Base-by-base conservation (phyloP, 2,888 invertebrate genomes). In the Gryllus longicercus region DNA sequence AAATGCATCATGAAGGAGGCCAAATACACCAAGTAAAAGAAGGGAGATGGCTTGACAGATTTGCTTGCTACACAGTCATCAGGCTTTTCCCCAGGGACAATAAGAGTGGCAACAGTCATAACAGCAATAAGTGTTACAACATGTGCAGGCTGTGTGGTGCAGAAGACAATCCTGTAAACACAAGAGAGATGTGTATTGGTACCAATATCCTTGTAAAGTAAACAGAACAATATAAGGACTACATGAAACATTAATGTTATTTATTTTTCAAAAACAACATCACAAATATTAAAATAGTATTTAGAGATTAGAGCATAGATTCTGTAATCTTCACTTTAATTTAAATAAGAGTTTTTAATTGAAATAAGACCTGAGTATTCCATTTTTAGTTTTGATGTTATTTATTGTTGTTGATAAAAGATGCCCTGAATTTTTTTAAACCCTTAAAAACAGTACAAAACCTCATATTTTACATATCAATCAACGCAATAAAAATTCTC, bases 1-100 rank as follows among this genome's bases (percentile, higher is more conserved):
- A 95, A 92, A 86, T 96, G 95, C 80, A 92, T 91, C 82, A 94
- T 93, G 84, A 96, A 94, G 12, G 94, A 91, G 0, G 91, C 91
- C 51, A 96, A 89, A 87, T 96, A 96, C 49, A 94, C 87, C 81
- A 95, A 90, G 78, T 90, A 89, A 88, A 91, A 90, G 78, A 87
- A 85, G 5, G 86, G 83, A 14, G 86, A 81, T 2, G 79, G 79
- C 51, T 51, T 77, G 11, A n/a, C 50, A 1, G 11, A 21, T 3
- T 14, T 14, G 76, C n/a, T 25, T 11, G 50, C 49, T 84, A 84
- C 21, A 85, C 79, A 23, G 86, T 79, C 80, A 83, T 83, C 78
- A 81, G 51, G 81, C 51, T n/a, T 50, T 18, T 74, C 80, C 11
- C 81, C 83, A n/a, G 89, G 87, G 83, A 88, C 87, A 83, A 89